These are phyloP conservation scores for Molorchus minor DNA, from an alignment of 2,888 invertebrate species.

Conservation along the genomic window DNA sequence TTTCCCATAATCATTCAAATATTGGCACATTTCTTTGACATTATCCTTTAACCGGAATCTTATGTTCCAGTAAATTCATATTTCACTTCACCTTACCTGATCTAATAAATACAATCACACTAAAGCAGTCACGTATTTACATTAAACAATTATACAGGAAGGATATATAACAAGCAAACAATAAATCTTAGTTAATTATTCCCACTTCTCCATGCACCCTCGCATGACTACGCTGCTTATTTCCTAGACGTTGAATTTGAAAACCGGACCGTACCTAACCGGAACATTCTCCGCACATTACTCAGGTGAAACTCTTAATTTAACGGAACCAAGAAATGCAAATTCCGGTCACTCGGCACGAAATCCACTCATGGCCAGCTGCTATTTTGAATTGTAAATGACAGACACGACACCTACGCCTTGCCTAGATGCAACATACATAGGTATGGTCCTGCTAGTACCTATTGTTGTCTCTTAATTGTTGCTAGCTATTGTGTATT, in stretches of 20 bases:
- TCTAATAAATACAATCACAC: slow-evolving; percentile 11
- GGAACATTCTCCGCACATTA: slow-evolving; percentile 22
- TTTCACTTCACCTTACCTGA: no score
- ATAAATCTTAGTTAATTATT: slow-evolving; percentile 27
- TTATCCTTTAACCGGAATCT: no score
- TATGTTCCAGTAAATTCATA: no score
- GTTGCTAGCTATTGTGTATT: slow-evolving; percentile 37
- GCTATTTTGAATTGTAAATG: slow-evolving; percentile 52
- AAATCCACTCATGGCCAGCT: slow-evolving; percentile 37
- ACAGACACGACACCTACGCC: slow-evolving; percentile 46
- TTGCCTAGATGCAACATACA: slow-evolving; percentile 31
- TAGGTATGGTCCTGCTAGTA: no score
- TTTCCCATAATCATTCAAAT: no score
- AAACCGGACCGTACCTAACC: slow-evolving; percentile 7
- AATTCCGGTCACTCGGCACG: slow-evolving; percentile 38
- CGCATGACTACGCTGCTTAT: slow-evolving; percentile 20
- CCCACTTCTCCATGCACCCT: slow-evolving; percentile 22
- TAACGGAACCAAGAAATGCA: slow-evolving; percentile 39
- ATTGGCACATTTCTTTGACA: no score
- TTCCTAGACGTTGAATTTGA: slow-evolving; percentile 16
- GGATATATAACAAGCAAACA: slow-evolving; percentile 22
- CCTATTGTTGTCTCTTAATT: slow-evolving; percentile 41
- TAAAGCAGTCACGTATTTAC: slow-evolving; percentile 4
- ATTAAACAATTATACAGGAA: slow-evolving; percentile 11
- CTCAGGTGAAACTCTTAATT: slow-evolving; percentile 23